These are phyloP conservation scores for Nasonia longicornis DNA, from an alignment of 1,140 invertebrate species.

Conservation along the genomic window DNA sequence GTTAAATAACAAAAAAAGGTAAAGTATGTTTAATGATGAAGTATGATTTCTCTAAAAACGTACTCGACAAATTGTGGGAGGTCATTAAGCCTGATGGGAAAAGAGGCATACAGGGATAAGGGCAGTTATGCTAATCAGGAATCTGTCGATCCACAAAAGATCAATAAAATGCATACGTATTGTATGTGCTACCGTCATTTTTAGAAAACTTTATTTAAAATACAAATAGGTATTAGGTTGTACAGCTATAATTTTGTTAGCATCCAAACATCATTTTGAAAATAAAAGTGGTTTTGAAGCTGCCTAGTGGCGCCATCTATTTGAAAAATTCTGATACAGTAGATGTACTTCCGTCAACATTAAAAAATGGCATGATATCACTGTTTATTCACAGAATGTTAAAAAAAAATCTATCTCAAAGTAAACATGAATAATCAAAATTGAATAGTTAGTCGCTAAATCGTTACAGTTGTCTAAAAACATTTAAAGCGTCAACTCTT, in stretches of 20 bases:
- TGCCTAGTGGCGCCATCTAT: slow-evolving; percentile 25
- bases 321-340: slow-evolving; percentile 19
- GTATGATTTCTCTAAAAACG: neutral
- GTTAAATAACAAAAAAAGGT: slow-evolving; percentile 1
- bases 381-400: neutral
- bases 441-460: neutral
- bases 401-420: neutral
- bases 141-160: slow-evolving; percentile 23
- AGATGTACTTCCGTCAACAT: neutral
- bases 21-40: neutral
- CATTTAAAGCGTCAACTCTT: neutral
- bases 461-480: neutral
- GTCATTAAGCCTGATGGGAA: neutral
- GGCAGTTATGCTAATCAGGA: slow-evolving; percentile 30
- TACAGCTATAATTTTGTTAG: slow-evolving; percentile 24
- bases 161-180: slow-evolving; percentile 37
- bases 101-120: neutral
- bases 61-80: neutral
- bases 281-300: slow-evolving; percentile 20
- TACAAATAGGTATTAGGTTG: slow-evolving; percentile 32
- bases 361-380: slow-evolving; percentile 4
- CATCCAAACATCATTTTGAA: slow-evolving; percentile 24
- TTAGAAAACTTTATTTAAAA: slow-evolving; percentile 39
- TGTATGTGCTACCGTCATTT: slow-evolving; percentile 12
- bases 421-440: neutral